These are phyloP conservation scores for Mercenaria mercenaria DNA, from an alignment of 1,140 invertebrate species.

Conservation along the genomic window DNA sequence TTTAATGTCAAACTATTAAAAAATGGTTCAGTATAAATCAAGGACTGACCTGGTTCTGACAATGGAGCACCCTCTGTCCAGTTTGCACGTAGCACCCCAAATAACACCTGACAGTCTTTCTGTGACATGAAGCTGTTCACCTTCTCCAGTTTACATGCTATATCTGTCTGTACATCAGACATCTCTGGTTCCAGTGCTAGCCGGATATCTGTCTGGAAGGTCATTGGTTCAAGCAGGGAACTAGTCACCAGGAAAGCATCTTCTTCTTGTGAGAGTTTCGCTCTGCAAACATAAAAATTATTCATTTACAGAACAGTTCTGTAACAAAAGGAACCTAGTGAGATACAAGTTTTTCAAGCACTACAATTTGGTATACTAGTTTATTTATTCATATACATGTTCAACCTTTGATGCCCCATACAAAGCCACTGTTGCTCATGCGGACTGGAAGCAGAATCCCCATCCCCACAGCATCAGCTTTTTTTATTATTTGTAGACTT, in stretches of 20 bases:
- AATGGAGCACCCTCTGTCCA: slow-evolving; percentile 88
- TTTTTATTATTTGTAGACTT: too few species aligned
- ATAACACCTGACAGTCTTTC: slow-evolving; percentile 78
- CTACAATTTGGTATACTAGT: too few species aligned
- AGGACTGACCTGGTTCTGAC: slow-evolving; percentile 69
- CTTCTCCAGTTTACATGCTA: slow-evolving; percentile 84
- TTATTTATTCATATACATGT: too few species aligned
- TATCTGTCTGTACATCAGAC: slow-evolving; percentile 87
- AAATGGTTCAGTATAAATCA: too few species aligned
- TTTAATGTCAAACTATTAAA: too few species aligned
- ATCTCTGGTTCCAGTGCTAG: slow-evolving; percentile 87
- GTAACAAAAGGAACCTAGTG: too few species aligned
- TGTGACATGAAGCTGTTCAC: slow-evolving; percentile 76
- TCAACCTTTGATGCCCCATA: too few species aligned
- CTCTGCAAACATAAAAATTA: slow-evolving; percentile 66
- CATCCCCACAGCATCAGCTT: too few species aligned
- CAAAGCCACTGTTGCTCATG: too few species aligned
- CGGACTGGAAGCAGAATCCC: too few species aligned
- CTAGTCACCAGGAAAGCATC: slow-evolving; percentile 89
- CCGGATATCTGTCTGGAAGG: slow-evolving; percentile 91
- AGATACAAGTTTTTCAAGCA: too few species aligned
- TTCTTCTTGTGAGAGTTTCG: slow-evolving; percentile 75
- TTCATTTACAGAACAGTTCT: neutral
- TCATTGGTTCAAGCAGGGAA: slow-evolving; percentile 91
- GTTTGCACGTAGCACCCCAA: slow-evolving; percentile 79